Evolutionary conservation across 2,113 vertebrate species (phyloP).

Genomic region (Microtus pennsylvanicus): DNA sequence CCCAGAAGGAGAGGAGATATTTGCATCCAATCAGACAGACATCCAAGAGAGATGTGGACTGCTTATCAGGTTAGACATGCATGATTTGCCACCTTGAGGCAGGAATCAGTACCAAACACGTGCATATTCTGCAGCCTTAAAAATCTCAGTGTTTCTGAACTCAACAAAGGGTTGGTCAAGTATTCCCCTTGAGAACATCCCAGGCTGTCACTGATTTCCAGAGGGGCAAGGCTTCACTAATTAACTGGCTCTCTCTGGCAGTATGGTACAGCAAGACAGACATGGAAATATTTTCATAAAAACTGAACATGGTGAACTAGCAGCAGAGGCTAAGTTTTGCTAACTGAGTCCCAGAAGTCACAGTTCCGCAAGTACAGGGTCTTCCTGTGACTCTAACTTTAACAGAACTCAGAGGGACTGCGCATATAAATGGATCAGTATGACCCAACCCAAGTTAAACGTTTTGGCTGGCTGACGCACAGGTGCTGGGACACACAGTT

Average conservation of each 20-base stretch:
- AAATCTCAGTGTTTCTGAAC: neutral
- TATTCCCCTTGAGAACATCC: neutral
- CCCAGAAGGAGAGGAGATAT: neutral
- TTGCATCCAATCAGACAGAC: neutral
- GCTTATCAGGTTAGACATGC: neutral
- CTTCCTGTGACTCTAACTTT: neutral
- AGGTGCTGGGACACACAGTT: neutral
- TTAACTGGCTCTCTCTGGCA: neutral
- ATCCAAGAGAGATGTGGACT: neutral
- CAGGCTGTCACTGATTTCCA: neutral
- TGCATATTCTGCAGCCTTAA: neutral
- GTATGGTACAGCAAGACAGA: neutral
- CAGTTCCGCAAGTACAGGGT: neutral
- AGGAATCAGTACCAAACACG: neutral
- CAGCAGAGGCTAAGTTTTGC: neutral
- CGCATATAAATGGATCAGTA: neutral
- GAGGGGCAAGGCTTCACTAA: neutral
- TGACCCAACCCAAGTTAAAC: neutral
- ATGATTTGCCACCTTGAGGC: neutral
- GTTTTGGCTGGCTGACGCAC: neutral
- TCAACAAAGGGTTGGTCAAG: neutral
- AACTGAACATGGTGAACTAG: neutral
- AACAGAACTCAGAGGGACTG: neutral
- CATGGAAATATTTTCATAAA: neutral
- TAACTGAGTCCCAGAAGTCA: neutral